A percentile compares a stretch with the other conserved stretches of the same genome.
Conservation (phyloP, 1,140 invertebrate species). For the Harpegnathos saltator region DNA sequence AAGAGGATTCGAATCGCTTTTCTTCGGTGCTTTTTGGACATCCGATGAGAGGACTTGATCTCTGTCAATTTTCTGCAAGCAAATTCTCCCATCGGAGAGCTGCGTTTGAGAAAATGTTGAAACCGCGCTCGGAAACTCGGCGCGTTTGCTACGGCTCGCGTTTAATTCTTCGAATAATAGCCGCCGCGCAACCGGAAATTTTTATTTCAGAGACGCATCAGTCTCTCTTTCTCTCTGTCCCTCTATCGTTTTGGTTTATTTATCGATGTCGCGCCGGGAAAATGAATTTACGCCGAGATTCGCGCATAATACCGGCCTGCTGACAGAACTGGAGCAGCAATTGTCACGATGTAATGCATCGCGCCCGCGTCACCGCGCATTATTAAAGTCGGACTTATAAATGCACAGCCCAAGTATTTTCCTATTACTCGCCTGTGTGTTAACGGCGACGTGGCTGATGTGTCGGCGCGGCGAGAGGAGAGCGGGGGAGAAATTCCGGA, state of each 20-base stretch:
- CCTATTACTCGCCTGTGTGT: conserved; percentile 36
- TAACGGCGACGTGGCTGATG: conserved; percentile 15
- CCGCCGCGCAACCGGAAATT: neutral
- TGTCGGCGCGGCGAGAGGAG: neutral
- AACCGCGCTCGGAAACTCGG: no score
- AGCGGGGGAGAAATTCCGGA: conserved; percentile 17
- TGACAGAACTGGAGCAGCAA: conserved; percentile 69
- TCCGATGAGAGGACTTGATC: no score
- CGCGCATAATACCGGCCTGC: conserved; percentile 62
- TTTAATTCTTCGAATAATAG: no score
- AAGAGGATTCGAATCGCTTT: no score
- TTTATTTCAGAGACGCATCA: neutral
- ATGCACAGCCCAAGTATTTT: conserved; percentile 47
- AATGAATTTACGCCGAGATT: conserved; percentile 64
- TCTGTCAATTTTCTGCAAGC: no score
- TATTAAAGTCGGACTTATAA: conserved; percentile 53
- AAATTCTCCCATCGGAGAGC: no score
- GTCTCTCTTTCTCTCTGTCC: no score
- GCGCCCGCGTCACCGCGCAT: conserved; percentile 53
- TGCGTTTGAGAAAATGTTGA: no score
- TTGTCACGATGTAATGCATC: conserved; percentile 65
- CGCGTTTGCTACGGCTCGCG: no score
- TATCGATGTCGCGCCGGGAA: conserved; percentile 49
- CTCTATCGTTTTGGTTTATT: conserved; percentile 33
- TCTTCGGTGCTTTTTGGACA: no score